Evolutionary conservation across 2,888 invertebrate genomes (phyloP).

Genomic region (Cataglyphis albicans): DNA sequence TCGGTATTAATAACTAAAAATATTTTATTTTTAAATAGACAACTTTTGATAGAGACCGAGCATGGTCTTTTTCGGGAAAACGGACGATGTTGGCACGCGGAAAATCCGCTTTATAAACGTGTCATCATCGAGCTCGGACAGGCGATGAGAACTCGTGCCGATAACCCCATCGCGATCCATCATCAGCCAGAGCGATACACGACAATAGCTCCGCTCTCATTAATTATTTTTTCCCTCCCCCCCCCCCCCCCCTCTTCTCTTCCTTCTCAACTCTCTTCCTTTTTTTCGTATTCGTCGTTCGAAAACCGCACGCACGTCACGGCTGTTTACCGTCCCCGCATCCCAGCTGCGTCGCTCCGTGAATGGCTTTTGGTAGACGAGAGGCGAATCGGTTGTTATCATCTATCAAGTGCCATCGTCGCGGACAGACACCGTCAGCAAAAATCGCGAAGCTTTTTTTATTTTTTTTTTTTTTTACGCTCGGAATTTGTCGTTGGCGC

Average conservation of each 20-base stretch:
- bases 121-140: constrained; percentile 52
- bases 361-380: constrained; percentile 54
- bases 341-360: constrained; percentile 53
- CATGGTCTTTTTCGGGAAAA: constrained; percentile 32
- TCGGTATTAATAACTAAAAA: constrained; percentile 20
- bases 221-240: constrained; percentile 48
- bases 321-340: constrained; percentile 52
- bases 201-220: constrained; percentile 55
- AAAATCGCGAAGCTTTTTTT: constrained; percentile 48
- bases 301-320: constrained; percentile 49
- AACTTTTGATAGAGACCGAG: constrained; percentile 33
- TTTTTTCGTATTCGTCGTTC: constrained; percentile 39
- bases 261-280: constrained; percentile 18
- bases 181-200: constrained; percentile 51
- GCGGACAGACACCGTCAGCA: constrained; percentile 51
- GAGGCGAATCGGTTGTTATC: constrained; percentile 64
- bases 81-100: constrained; percentile 35
- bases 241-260: background rate
- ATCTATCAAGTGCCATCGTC: constrained; percentile 57
- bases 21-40: constrained; percentile 41
- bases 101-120: constrained; percentile 55
- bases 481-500: constrained; percentile 35
- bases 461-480: too few relatives aligned
- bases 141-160: constrained; percentile 46
- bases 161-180: constrained; percentile 57